Conservation (phyloP, 2,113 vertebrate genomes). For the Amazona guildingii region DNA sequence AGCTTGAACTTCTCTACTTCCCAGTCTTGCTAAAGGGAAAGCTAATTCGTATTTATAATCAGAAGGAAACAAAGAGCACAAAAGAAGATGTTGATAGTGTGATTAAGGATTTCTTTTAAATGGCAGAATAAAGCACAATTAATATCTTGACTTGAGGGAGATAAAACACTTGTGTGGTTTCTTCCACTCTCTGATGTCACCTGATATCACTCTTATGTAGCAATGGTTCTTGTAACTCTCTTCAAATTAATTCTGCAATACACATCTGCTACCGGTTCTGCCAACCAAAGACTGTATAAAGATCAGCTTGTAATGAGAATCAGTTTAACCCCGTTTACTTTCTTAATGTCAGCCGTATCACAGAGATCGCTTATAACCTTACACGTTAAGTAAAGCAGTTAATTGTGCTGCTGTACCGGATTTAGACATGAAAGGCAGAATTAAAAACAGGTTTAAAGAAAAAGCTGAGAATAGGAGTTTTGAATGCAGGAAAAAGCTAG, state of each 20-base stretch:
- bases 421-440: slow-evolving; percentile 33
- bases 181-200: neutral
- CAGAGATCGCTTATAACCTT: neutral
- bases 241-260: neutral
- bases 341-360: neutral
- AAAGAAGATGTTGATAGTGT: neutral
- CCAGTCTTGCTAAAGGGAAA: neutral
- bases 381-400: slow-evolving; percentile 28
- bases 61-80: neutral
- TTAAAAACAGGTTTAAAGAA: slow-evolving; percentile 29
- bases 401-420: neutral
- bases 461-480: neutral
- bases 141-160: neutral
- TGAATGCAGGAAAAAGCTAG: neutral
- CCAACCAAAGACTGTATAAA: neutral
- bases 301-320: slow-evolving; percentile 3
- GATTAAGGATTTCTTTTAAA: neutral
- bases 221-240: neutral
- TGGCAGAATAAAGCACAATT: neutral
- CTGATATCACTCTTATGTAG: neutral
- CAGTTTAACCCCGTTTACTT: slow-evolving; percentile 12
- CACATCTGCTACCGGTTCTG: neutral
- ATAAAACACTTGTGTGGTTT: neutral
- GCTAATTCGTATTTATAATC: neutral
- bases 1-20: neutral